A percentile compares a stretch with the other conserved stretches of the same genome.
phyloP scores from a whole-genome alignment of 2,888 invertebrate genomes.

The Phengaris arion region DNA sequence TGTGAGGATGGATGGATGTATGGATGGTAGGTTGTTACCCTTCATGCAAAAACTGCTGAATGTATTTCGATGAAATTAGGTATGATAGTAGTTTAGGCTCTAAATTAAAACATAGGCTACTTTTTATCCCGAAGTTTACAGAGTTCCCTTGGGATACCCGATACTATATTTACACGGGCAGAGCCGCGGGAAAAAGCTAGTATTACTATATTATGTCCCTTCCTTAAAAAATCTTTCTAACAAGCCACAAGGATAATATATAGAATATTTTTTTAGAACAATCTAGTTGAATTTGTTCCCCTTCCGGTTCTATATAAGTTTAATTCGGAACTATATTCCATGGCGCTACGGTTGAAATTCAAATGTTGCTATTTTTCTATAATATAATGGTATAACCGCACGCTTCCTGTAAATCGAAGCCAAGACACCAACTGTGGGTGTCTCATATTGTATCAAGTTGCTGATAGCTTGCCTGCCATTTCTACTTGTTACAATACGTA shows the following conservation, averaged over 20 bases:
- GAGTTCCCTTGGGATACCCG: too few species aligned
- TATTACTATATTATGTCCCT: neutral
- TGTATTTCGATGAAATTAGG: too few species aligned
- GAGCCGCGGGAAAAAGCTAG: too few species aligned
- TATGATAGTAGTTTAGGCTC: too few species aligned
- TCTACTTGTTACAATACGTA: constrained; percentile 31
- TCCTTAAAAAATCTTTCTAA: neutral
- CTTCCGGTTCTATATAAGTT: constrained; percentile 7
- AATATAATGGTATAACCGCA: constrained; percentile 57
- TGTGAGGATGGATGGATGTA: too few species aligned
- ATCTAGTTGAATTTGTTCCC: constrained; percentile 13
- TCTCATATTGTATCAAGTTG: constrained; percentile 56
- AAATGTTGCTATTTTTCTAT: constrained; percentile 7
- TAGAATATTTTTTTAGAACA: neutral
- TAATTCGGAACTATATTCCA: neutral
- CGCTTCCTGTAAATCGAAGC: constrained; percentile 73
- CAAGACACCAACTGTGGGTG: constrained; percentile 58
- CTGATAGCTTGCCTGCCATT: constrained; percentile 43
- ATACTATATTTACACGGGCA: too few species aligned
- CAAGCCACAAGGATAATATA: neutral
- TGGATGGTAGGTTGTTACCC: too few species aligned
- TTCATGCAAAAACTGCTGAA: too few species aligned
- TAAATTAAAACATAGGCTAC: too few species aligned
- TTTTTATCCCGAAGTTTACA: too few species aligned
- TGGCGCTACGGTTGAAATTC: neutral